Evolutionary conservation across 2,797 vertebrate genomes (phyloP).

Genomic region (Ctenopoma multispine): DNA sequence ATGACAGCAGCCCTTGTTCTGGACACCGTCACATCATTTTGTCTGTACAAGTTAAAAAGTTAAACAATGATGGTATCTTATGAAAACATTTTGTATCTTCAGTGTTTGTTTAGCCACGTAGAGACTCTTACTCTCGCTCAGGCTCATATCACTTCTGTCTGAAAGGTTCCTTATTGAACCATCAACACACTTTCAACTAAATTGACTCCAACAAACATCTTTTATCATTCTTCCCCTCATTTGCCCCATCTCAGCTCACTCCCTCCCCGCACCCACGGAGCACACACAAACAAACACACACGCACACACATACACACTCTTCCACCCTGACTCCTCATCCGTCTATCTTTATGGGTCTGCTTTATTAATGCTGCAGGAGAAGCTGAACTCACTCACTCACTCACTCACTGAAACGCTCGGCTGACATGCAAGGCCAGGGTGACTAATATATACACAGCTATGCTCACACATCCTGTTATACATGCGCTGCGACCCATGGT

Average conservation of each 20-base stretch:
- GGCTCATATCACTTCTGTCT: constrained; percentile 21
- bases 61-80: neutral
- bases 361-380: constrained; percentile 43
- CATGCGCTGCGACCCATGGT: neutral
- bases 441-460: constrained; percentile 12
- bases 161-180: constrained; percentile 35
- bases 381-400: constrained; percentile 3
- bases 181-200: constrained; percentile 26
- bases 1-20: neutral
- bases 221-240: constrained; percentile 27
- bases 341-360: constrained; percentile 20
- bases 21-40: neutral
- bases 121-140: constrained; percentile 9
- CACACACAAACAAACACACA: no score
- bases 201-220: constrained; percentile 28
- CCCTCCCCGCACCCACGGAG: neutral
- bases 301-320: constrained; percentile 20
- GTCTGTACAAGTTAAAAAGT: neutral
- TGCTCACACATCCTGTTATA: neutral
- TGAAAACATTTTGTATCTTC: neutral
- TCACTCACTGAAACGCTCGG: constrained; percentile 14
- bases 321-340: constrained; percentile 21
- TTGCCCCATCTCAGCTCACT: constrained; percentile 11
- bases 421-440: constrained; percentile 29
- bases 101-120: neutral